Percentiles rank a stretch among this genome's conserved stretches.
phyloP scores from a whole-genome alignment of 2,888 invertebrate genomes.

The Macrophya annulata region DNA sequence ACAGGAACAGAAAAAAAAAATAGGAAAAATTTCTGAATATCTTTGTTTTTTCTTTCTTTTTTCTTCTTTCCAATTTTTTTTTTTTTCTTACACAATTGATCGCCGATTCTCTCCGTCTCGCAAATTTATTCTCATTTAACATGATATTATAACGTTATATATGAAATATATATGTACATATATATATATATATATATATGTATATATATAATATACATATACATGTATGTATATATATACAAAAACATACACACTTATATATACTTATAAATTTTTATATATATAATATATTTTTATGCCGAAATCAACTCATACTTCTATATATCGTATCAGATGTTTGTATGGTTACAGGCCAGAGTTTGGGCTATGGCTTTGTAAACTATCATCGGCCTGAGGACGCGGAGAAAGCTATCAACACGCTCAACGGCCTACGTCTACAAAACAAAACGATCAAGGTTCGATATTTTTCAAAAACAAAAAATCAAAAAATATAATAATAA shows the following conservation, averaged over 20 bases:
- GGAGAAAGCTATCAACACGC: constrained; percentile 98
- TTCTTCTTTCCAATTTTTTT: not conserved
- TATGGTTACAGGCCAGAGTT: constrained; percentile 91
- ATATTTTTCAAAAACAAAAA: constrained; percentile 55
- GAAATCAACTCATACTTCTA: constrained; percentile 55
- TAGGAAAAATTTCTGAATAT: too few species aligned
- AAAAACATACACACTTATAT: not conserved
- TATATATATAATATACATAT: not conserved
- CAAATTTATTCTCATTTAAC: not conserved
- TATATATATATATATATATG: not conserved
- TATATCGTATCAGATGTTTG: constrained; percentile 55
- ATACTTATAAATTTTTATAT: not conserved
- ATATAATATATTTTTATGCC: constrained; percentile 39
- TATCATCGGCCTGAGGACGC: constrained; percentile 99
- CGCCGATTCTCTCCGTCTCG: not conserved
- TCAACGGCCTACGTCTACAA: constrained; percentile 98
- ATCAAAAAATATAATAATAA: too few species aligned
- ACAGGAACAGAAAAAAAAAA: too few species aligned
- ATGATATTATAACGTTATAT: too few species aligned
- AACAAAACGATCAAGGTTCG: constrained; percentile 99
- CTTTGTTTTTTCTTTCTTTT: too few species aligned
- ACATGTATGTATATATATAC: not conserved
- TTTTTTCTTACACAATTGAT: not conserved
- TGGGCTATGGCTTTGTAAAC: constrained; percentile 99
- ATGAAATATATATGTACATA: not conserved